A percentile compares a stretch with the other conserved stretches of the same genome.
Conservation (phyloP, 2,113 vertebrate species). For the Capreolus pygargus region DNA sequence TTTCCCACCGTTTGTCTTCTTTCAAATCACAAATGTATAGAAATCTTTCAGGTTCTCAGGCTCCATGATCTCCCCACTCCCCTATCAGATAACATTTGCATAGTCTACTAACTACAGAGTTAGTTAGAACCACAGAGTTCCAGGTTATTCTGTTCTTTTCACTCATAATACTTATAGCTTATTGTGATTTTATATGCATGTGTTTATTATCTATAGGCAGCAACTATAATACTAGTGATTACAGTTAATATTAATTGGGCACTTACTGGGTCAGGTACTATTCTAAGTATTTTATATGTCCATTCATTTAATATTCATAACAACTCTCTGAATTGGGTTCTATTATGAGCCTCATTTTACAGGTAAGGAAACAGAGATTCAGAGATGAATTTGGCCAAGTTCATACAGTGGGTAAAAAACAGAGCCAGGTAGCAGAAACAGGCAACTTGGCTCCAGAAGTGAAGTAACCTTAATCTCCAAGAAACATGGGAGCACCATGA, state of each 20-base stretch:
- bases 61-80: not conserved
- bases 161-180: not conserved
- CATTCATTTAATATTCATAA: not conserved
- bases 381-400: not conserved
- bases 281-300: not conserved
- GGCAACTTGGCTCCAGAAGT: not conserved
- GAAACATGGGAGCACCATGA: not conserved
- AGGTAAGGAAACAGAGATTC: not conserved
- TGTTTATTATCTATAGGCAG: not conserved
- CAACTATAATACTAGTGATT: not conserved
- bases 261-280: not conserved
- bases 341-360: not conserved
- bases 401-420: not conserved
- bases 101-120: not conserved
- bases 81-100: not conserved
- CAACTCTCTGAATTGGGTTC: not conserved
- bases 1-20: not conserved
- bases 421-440: not conserved
- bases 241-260: not conserved
- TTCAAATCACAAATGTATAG: not conserved
- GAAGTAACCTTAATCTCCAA: not conserved
- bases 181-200: conserved; percentile 12
- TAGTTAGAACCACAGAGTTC: not conserved
- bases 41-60: not conserved
- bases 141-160: not conserved